Evolutionary conservation across 1,140 invertebrate genomes (phyloP).

Genomic region (Penaeus chinensis): DNA sequence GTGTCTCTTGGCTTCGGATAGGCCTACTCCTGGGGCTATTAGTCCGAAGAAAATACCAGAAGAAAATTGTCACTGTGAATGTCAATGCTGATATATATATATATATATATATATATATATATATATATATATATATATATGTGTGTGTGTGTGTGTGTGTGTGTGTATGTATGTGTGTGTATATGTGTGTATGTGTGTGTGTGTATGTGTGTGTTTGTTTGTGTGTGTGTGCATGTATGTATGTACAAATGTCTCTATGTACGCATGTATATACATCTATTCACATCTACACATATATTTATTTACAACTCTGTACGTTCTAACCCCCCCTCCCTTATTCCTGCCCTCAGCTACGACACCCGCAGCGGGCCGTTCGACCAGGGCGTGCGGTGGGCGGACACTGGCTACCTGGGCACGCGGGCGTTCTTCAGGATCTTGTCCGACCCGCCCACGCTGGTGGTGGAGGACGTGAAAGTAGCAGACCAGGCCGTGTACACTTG

Average conservation of each 20-base stretch:
- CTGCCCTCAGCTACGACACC: slow-evolving; percentile 51
- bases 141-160: too few relatives aligned
- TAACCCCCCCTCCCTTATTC: too few relatives aligned
- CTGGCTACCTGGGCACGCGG: slow-evolving; percentile 50
- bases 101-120: too few relatives aligned
- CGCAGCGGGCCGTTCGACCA: slow-evolving; percentile 50
- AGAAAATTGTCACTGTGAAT: too few relatives aligned
- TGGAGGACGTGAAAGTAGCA: slow-evolving; percentile 58
- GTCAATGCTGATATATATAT: too few relatives aligned
- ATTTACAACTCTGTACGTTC: background rate
- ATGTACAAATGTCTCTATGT: background rate
- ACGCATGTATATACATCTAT: background rate
- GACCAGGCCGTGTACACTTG: slow-evolving; percentile 62
- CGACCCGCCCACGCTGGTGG: slow-evolving; percentile 58
- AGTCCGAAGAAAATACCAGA: too few relatives aligned
- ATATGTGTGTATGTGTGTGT: background rate
- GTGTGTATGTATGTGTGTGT: too few relatives aligned
- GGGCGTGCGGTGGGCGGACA: slow-evolving; percentile 53
- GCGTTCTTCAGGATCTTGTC: slow-evolving; percentile 61
- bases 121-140: too few relatives aligned
- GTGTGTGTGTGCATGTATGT: background rate
- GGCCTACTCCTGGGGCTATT: too few relatives aligned
- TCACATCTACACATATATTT: background rate
- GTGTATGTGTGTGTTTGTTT: background rate
- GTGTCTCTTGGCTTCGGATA: too few relatives aligned